Conservation (phyloP, 2,797 vertebrate species). For the Phrynocephalus forsythii region DNA sequence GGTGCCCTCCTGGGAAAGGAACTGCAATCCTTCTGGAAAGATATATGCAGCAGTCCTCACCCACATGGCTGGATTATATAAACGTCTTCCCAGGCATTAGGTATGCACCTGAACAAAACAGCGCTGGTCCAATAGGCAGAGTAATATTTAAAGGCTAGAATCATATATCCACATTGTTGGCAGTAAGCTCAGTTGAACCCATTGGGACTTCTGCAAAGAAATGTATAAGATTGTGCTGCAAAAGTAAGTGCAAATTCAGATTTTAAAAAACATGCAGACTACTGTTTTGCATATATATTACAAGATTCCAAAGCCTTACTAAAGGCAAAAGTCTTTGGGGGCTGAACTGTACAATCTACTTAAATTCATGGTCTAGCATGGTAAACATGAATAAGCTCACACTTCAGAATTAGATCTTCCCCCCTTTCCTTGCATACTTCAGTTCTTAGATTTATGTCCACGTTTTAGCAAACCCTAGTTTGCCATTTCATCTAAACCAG, state of each 20-base stretch:
- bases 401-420: not conserved
- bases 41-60: not conserved
- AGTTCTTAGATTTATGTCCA: not conserved
- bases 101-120: not conserved
- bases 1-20: not conserved
- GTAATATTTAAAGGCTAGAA: not conserved
- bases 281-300: not conserved
- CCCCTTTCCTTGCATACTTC: not conserved
- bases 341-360: not conserved
- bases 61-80: not conserved
- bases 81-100: not conserved
- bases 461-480: not conserved
- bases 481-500: not conserved
- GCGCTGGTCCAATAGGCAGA: not conserved
- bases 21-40: not conserved
- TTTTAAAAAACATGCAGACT: constrained; percentile 47
- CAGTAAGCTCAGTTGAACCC: not conserved
- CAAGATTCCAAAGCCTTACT: not conserved
- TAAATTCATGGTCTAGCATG: not conserved
- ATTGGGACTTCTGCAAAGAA: not conserved
- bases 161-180: not conserved
- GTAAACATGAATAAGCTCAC: not conserved
- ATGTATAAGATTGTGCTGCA: not conserved
- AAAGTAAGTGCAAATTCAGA: constrained; percentile 33
- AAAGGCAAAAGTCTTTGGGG: not conserved